Evolutionary conservation across 2,797 vertebrate species (phyloP).

Genomic region (Parauchenoglanis ngamensis): DNA sequence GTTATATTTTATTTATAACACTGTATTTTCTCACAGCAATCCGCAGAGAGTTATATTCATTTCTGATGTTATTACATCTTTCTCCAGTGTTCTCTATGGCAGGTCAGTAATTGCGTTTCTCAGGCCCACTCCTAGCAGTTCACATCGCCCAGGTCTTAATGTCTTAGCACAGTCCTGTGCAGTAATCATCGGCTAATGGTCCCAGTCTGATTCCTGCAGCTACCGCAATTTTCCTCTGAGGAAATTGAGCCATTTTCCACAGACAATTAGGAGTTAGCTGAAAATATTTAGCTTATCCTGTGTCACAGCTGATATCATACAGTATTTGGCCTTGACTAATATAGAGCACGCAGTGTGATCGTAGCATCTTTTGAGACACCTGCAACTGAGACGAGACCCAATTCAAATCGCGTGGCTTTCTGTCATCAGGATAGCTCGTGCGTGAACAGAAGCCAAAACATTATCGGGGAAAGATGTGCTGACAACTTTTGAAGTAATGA

Average conservation of each 20-base stretch:
- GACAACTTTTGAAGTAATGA: neutral
- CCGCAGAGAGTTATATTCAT: neutral
- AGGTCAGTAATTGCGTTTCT: constrained; percentile 35
- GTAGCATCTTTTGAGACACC: neutral
- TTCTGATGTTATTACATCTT: constrained; percentile 22
- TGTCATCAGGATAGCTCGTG: neutral
- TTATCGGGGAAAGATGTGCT: neutral
- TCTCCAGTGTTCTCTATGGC: neutral
- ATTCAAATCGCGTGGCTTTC: neutral
- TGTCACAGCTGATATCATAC: constrained; percentile 27
- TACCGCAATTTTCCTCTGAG: constrained; percentile 41
- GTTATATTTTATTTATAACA: constrained; percentile 8
- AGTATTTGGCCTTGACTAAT: constrained; percentile 5
- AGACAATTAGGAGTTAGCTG: constrained; percentile 45
- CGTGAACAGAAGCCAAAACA: neutral
- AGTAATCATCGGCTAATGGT: constrained; percentile 39
- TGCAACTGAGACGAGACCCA: neutral
- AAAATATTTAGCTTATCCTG: constrained; percentile 52
- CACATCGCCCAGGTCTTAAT: constrained; percentile 25
- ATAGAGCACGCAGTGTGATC: neutral
- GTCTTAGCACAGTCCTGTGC: constrained; percentile 15
- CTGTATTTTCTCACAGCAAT: constrained; percentile 6
- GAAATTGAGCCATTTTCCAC: constrained; percentile 49
- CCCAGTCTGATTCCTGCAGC: constrained; percentile 42
- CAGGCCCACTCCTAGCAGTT: constrained; percentile 23